phyloP scores from a whole-genome alignment of 2,797 vertebrate genomes.

The Salarias fasciatus region DNA sequence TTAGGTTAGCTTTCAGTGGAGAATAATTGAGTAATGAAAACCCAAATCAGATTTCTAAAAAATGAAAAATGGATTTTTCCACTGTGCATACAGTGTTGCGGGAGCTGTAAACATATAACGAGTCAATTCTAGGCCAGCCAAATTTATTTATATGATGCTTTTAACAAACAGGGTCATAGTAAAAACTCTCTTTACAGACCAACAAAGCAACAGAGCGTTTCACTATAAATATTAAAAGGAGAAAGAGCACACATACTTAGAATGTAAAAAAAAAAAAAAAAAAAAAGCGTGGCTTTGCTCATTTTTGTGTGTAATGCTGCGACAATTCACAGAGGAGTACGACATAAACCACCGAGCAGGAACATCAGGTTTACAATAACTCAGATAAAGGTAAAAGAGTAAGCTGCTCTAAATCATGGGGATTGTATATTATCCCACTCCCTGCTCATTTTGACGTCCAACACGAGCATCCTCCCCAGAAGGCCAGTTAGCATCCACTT shows the following conservation, averaged over 20 bases:
- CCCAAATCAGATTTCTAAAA: slow-evolving; percentile 64
- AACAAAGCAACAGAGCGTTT: slow-evolving; percentile 22
- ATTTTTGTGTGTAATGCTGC: slow-evolving; percentile 6
- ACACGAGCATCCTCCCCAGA: slow-evolving; percentile 28
- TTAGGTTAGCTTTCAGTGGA: slow-evolving; percentile 47
- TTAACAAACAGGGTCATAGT: slow-evolving; percentile 44
- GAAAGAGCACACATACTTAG: not conserved
- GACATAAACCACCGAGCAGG: slow-evolving; percentile 18
- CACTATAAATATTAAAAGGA: not conserved
- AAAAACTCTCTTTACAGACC: slow-evolving; percentile 25
- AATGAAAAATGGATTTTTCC: slow-evolving; percentile 63
- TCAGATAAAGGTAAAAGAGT: slow-evolving; percentile 51
- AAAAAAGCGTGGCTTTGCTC: not conserved
- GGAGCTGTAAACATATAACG: slow-evolving; percentile 41
- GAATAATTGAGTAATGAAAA: slow-evolving; percentile 67
- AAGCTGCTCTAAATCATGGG: slow-evolving; percentile 42
- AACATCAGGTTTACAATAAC: slow-evolving; percentile 25
- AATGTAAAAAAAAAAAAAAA: too few relatives aligned
- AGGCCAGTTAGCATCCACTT: slow-evolving; percentile 49
- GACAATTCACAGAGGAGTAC: slow-evolving; percentile 32
- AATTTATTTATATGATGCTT: slow-evolving; percentile 36
- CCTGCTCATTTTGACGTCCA: slow-evolving; percentile 21
- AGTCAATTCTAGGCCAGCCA: slow-evolving; percentile 27
- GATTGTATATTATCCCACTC: slow-evolving; percentile 35
- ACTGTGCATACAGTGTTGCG: slow-evolving; percentile 15